phyloP scores from a whole-genome alignment of 2,797 vertebrate species.

The Myotis planiceps region DNA sequence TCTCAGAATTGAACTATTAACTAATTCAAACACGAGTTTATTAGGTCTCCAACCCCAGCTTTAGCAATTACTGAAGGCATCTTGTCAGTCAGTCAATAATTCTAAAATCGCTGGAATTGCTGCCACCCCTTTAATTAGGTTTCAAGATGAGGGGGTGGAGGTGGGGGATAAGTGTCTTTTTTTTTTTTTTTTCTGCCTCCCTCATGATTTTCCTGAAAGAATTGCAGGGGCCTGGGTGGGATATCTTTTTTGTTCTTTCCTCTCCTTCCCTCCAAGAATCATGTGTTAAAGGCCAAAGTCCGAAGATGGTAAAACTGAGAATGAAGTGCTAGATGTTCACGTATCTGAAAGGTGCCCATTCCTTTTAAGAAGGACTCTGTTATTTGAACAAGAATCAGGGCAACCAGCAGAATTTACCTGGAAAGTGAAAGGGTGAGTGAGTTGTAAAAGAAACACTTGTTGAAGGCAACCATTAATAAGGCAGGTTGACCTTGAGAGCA shows the following conservation, averaged over 20 bases:
- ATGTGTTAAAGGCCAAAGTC: not conserved
- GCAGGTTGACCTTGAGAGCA: not conserved
- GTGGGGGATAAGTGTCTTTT: not conserved
- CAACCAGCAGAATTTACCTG: not conserved
- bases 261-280: not conserved
- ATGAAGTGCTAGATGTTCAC: not conserved
- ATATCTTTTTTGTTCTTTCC: not conserved
- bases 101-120: slow-evolving; percentile 56
- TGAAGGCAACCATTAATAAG: not conserved
- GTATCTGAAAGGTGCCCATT: not conserved
- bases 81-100: slow-evolving; percentile 32
- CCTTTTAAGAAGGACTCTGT: slow-evolving; percentile 8
- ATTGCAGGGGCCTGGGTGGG: not conserved
- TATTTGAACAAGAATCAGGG: not conserved
- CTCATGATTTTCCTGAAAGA: slow-evolving; percentile 65
- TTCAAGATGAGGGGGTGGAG: not conserved
- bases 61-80: slow-evolving; percentile 63
- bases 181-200: not conserved
- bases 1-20: slow-evolving; percentile 78
- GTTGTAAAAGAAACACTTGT: not conserved
- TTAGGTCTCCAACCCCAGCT: slow-evolving; percentile 54
- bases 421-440: not conserved
- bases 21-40: slow-evolving; percentile 74
- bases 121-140: slow-evolving; percentile 64
- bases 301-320: not conserved